Conservation (phyloP, 2,888 invertebrate species). For the Drosophila ustulata region DNA sequence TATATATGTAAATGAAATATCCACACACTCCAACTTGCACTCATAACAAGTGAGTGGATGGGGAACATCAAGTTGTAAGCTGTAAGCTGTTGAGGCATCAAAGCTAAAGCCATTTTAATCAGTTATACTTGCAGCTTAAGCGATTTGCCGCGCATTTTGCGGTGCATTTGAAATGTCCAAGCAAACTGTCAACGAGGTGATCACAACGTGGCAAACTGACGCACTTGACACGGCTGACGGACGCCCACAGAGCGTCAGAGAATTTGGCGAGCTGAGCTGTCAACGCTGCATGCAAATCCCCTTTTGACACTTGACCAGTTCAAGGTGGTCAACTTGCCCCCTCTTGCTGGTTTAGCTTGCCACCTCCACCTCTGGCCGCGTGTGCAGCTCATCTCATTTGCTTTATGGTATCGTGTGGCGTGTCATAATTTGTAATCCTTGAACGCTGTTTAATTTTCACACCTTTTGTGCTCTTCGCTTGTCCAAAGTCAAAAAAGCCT, state of each 20-base stretch:
- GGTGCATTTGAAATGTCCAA: constrained; percentile 70
- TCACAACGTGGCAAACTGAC: constrained; percentile 17
- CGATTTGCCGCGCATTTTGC: constrained; percentile 64
- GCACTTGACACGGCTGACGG: constrained; percentile 8
- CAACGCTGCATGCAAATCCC: constrained; percentile 70
- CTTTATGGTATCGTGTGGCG: constrained; percentile 66
- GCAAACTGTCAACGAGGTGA: constrained; percentile 57
- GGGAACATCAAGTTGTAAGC: constrained; percentile 31
- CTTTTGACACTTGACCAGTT: constrained; percentile 77
- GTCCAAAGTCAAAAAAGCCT: constrained; percentile 43
- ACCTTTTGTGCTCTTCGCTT: constrained; percentile 70
- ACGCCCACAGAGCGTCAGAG: constrained; percentile 24
- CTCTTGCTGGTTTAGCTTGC: neutral
- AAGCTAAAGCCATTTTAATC: constrained; percentile 74
- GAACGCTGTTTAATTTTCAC: constrained; percentile 82
- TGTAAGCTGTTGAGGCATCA: constrained; percentile 27
- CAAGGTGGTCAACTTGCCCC: constrained; percentile 29
- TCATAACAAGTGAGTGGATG: neutral
- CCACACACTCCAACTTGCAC: too few relatives aligned
- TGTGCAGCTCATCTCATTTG: constrained; percentile 57
- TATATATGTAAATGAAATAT: too few relatives aligned
- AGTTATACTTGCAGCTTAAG: constrained; percentile 61
- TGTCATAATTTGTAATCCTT: constrained; percentile 83
- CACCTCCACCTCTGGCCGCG: neutral
- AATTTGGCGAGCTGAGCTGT: constrained; percentile 33